Percentiles rank a stretch among this genome's conserved stretches.
Evolutionary conservation across 1,140 invertebrate species (phyloP).

Genomic region (Drosophila sproati): DNA sequence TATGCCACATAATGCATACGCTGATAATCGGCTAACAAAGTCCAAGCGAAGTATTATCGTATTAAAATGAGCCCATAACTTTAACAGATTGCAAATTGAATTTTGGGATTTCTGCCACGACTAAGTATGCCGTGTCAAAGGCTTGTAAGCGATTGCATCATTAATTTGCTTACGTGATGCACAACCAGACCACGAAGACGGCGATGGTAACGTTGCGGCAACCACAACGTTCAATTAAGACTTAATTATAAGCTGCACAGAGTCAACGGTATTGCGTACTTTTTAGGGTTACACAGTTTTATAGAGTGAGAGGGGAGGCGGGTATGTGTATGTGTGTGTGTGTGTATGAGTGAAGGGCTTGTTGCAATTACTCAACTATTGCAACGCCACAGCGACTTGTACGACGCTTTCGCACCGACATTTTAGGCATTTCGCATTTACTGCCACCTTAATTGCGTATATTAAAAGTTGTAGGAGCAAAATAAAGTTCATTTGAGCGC

Average conservation of each 20-base stretch:
- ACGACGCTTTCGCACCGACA: conserved; percentile 1
- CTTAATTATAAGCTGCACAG: conserved; percentile 67
- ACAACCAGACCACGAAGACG: background rate
- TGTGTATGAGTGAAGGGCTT: background rate
- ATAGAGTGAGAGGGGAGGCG: background rate
- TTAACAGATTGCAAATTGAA: conserved; percentile 44
- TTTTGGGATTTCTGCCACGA: conserved; percentile 13
- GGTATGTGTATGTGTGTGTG: background rate
- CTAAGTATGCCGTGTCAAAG: conserved; percentile 66
- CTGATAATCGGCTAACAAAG: conserved; percentile 22
- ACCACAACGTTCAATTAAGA: conserved; percentile 67
- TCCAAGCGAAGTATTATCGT: background rate
- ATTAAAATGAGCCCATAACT: conserved; percentile 32
- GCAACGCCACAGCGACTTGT: conserved; percentile 15
- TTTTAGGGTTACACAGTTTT: conserved; percentile 61
- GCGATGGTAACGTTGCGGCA: background rate
- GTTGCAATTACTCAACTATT: conserved; percentile 55
- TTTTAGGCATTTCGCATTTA: conserved; percentile 9
- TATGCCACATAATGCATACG: conserved; percentile 41
- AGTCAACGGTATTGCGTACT: conserved; percentile 39
- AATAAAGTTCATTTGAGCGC: background rate
- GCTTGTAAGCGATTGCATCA: conserved; percentile 71
- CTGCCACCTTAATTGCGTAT: background rate
- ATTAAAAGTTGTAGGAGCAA: background rate
- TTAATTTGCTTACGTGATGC: conserved; percentile 71